These are phyloP conservation scores for Pinctada fucata DNA, from an alignment of 2,888 invertebrate species.

Conservation along the genomic window DNA sequence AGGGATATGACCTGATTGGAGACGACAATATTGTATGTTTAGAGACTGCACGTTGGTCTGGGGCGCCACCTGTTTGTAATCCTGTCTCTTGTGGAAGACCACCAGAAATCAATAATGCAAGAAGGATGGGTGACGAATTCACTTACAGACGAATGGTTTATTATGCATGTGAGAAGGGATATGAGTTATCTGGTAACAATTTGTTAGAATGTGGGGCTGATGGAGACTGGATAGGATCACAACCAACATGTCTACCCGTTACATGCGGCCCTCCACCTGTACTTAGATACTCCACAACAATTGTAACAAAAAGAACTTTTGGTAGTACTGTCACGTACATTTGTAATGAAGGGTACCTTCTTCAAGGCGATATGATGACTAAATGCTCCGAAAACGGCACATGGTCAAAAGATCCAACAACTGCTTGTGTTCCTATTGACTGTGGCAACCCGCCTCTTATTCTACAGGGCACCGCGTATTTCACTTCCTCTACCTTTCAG, in stretches of 20 bases:
- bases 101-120: constrained; percentile 53
- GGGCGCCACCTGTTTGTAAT: constrained; percentile 65
- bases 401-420: constrained; percentile 51
- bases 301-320: constrained; percentile 35
- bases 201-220: constrained; percentile 64
- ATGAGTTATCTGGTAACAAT: constrained; percentile 62
- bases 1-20: constrained; percentile 66
- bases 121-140: constrained; percentile 33
- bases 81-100: constrained; percentile 77
- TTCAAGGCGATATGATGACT: constrained; percentile 51
- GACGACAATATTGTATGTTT: constrained; percentile 57
- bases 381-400: constrained; percentile 48
- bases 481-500: constrained; percentile 62
- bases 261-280: constrained; percentile 62
- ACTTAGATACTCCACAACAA: constrained; percentile 43
- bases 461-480: constrained; percentile 77
- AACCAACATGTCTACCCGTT: constrained; percentile 68
- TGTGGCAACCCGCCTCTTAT: constrained; percentile 58
- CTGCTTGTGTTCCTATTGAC: constrained; percentile 51
- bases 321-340: constrained; percentile 51
- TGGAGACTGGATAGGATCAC: constrained; percentile 68
- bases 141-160: constrained; percentile 42
- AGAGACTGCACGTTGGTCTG: constrained; percentile 70
- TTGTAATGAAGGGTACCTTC: constrained; percentile 58
- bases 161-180: constrained; percentile 63